Percentiles rank a stretch among this genome's conserved stretches.
These are phyloP conservation scores for Nomia melanderi DNA, from an alignment of 1,140 invertebrate species.

Conservation along the genomic window DNA sequence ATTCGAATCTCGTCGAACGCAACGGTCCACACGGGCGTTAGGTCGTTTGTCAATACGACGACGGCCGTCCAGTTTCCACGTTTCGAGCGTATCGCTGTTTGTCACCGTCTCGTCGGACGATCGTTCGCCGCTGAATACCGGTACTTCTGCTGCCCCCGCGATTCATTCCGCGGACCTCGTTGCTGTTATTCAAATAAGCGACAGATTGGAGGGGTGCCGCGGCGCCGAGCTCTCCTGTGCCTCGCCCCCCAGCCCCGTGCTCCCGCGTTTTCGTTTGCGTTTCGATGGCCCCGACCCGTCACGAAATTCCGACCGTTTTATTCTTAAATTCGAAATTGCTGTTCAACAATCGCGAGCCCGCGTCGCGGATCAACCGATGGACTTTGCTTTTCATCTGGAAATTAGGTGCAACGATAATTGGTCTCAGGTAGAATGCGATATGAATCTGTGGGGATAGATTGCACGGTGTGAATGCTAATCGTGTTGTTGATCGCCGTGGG, in stretches of 20 bases:
- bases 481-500: no score
- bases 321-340: no score
- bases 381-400: no score
- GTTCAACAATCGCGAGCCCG: no score
- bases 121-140: slow-evolving; percentile 57
- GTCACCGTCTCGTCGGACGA: slow-evolving; percentile 73
- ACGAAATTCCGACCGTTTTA: background rate
- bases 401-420: no score
- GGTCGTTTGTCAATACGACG: slow-evolving; percentile 80
- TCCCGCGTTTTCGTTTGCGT: slow-evolving; percentile 9
- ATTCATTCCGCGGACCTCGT: slow-evolving; percentile 46
- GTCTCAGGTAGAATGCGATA: no score
- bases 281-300: background rate
- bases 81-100: slow-evolving; percentile 73
- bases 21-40: slow-evolving; percentile 75
- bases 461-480: no score
- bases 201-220: slow-evolving; percentile 16
- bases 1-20: slow-evolving; percentile 81
- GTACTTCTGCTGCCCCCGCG: slow-evolving; percentile 47
- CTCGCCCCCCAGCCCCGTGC: slow-evolving; percentile 13
- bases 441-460: no score
- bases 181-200: slow-evolving; percentile 47
- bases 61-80: slow-evolving; percentile 71
- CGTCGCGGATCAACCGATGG: no score
- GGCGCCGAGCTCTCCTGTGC: slow-evolving; percentile 5